A percentile compares a stretch with the other conserved stretches of the same genome.
Evolutionary conservation across 2,113 vertebrate genomes (phyloP).

Genomic region (Neogobius melanostomus): DNA sequence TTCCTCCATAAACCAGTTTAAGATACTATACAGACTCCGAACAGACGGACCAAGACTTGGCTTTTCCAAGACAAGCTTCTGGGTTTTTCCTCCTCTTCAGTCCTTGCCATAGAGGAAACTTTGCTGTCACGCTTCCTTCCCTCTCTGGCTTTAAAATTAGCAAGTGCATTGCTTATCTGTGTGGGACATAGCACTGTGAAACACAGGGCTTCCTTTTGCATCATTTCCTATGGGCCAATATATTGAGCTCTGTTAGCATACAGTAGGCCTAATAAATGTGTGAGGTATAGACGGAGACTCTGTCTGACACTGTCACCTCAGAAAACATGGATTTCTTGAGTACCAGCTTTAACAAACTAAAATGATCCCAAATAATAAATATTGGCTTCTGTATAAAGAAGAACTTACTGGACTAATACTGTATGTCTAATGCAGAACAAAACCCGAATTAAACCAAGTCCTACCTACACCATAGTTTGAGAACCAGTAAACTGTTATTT

Average conservation of each 20-base stretch:
- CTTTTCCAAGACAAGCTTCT: slow-evolving; percentile 57
- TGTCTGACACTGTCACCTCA: neutral
- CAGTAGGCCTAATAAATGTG: slow-evolving; percentile 28
- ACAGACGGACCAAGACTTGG: slow-evolving; percentile 30
- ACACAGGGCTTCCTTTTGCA: slow-evolving; percentile 87
- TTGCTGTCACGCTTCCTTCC: slow-evolving; percentile 93
- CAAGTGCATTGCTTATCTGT: slow-evolving; percentile 88
- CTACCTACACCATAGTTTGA: neutral
- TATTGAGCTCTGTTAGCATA: slow-evolving; percentile 72
- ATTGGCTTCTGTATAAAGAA: neutral
- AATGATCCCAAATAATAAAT: neutral
- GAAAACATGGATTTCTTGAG: neutral
- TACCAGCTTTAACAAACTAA: neutral
- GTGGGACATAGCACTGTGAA: slow-evolving; percentile 83
- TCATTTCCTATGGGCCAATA: slow-evolving; percentile 87
- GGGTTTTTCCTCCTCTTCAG: slow-evolving; percentile 24
- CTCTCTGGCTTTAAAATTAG: slow-evolving; percentile 88
- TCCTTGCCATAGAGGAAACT: slow-evolving; percentile 87
- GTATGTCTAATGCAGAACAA: neutral
- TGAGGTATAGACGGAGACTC: neutral
- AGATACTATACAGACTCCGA: slow-evolving; percentile 26
- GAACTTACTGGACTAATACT: neutral
- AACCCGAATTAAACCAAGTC: no score
- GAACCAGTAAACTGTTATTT: neutral
- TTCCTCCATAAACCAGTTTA: slow-evolving; percentile 64